Percentiles rank a stretch among this genome's conserved stretches.
Conservation (phyloP, 1,140 invertebrate genomes). For the Theocolax elegans region DNA sequence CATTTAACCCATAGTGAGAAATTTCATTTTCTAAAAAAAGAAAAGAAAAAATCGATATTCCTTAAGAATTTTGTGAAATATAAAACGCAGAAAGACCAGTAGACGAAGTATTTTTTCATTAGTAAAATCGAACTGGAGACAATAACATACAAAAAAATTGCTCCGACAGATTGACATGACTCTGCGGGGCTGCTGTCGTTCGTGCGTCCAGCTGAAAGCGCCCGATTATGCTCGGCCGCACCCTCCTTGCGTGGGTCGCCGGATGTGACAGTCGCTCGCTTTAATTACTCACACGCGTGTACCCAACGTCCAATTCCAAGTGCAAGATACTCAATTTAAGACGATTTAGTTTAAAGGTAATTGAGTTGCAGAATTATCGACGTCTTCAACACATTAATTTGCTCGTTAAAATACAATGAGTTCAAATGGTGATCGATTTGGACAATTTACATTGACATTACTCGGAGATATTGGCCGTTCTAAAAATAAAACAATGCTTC, state of each 20-base stretch:
- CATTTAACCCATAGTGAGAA: not conserved
- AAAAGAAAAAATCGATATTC: too few relatives aligned
- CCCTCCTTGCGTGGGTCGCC: conserved; percentile 67
- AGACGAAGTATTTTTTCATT: conserved; percentile 29
- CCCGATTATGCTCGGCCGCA: conserved; percentile 55
- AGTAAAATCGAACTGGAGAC: conserved; percentile 17
- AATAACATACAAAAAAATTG: conserved; percentile 24
- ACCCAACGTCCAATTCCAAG: conserved; percentile 31
- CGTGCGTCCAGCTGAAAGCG: conserved; percentile 47
- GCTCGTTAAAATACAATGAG: too few relatives aligned
- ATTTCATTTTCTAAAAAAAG: not conserved
- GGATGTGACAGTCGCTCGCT: conserved; percentile 68
- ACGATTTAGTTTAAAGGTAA: conserved; percentile 9
- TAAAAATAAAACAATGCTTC: too few relatives aligned
- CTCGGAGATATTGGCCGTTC: too few relatives aligned
- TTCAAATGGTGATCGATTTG: too few relatives aligned
- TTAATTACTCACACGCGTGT: conserved; percentile 66
- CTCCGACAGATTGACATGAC: conserved; percentile 40
- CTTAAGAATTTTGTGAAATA: too few relatives aligned
- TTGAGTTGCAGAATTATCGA: conserved; percentile 25
- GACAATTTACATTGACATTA: too few relatives aligned
- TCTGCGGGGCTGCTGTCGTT: conserved; percentile 47
- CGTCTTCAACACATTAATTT: not conserved
- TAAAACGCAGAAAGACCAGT: too few relatives aligned
- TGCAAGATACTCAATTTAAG: conserved; percentile 29